phyloP scores from a whole-genome alignment of 2,797 vertebrate genomes.

The Sphenodon punctatus region DNA sequence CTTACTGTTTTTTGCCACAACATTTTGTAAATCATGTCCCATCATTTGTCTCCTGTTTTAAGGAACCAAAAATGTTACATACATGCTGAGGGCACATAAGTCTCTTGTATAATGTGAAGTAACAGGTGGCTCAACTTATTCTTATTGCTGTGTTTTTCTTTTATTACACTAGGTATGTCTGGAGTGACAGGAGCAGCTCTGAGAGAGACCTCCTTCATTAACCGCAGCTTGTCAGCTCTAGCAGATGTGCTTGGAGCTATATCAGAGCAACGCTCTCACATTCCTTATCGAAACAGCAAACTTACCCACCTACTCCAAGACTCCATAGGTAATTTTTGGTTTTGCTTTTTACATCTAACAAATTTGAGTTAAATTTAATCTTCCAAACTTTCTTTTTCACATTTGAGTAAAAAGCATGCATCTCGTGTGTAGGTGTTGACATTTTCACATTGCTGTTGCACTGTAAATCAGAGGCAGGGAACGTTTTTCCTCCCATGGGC shows the following conservation, averaged over 20 bases:
- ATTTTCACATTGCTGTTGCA: neutral
- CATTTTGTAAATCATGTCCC: neutral
- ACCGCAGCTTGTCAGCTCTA: constrained; percentile 85
- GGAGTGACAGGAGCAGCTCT: constrained; percentile 80
- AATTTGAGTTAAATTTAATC: neutral
- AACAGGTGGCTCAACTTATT: neutral
- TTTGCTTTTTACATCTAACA: neutral
- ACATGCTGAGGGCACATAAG: neutral
- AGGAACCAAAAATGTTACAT: neutral
- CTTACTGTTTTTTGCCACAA: neutral
- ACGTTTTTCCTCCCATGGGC: too few species aligned
- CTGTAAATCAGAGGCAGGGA: too few species aligned
- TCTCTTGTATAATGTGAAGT: neutral
- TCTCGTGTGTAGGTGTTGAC: neutral
- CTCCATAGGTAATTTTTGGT: constrained; percentile 74
- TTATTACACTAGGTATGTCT: constrained; percentile 74
- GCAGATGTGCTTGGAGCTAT: constrained; percentile 86
- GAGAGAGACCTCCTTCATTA: constrained; percentile 86
- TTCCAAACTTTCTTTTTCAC: neutral
- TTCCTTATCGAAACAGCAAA: constrained; percentile 88
- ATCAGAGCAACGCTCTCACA: constrained; percentile 79
- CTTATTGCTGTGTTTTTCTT: neutral
- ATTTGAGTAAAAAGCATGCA: neutral
- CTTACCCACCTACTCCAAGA: constrained; percentile 88
- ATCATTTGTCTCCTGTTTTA: neutral